Evolutionary conservation across 2,113 vertebrate species (phyloP), one percentile per base, ranked within the genome.

Genomic region (Rhea pennata): DNA sequence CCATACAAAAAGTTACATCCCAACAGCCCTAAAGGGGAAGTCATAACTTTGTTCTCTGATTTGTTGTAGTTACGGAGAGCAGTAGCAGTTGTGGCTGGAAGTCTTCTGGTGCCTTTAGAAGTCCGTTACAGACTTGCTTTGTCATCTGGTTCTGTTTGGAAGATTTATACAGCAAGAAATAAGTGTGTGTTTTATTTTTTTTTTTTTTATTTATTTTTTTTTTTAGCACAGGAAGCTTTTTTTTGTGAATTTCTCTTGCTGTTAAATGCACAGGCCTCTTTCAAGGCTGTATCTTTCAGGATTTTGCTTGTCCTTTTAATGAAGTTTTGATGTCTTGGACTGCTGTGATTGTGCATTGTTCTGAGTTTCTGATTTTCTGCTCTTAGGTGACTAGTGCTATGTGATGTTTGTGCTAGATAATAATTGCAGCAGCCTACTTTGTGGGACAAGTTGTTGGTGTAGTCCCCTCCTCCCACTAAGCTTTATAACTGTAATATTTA

Each of bases 11-110:
- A 21, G 36, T 64, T 81, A 14, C 59, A 26, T 72, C 71, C 42
- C 26, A 40, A 44, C 51, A 72, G 20, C 20, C 88, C 33, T 93
- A 11, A 44, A 75, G 23, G 3, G 16, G 85, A 96, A 91, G 61
- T 67, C 17, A 2, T 58, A 87, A 83, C 82, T 95, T 92, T 92
- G 51, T 11, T 71, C 87, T 76, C 31, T 88, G 59, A 31, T 95
- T 93, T 95, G 91, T 90, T 79, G 48, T 83, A 75, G 73, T 67
- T 94, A 91, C 19, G 0, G 66, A 85, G 82, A 84, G 1, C 31
- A 22, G 13, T 66, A 71, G 17, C 42, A 61, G 44, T 79, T 61
- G 53, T n/a, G 70, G 48, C 73, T 42, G 46, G 80, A 69, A 81
- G n/a, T 3, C 73, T 88, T 88, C 53, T n/a, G 80, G 50, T 66